Evolutionary conservation across 2,888 invertebrate species (phyloP), one percentile per base, ranked within the genome.

Genomic region (Gryllus longicercus): DNA sequence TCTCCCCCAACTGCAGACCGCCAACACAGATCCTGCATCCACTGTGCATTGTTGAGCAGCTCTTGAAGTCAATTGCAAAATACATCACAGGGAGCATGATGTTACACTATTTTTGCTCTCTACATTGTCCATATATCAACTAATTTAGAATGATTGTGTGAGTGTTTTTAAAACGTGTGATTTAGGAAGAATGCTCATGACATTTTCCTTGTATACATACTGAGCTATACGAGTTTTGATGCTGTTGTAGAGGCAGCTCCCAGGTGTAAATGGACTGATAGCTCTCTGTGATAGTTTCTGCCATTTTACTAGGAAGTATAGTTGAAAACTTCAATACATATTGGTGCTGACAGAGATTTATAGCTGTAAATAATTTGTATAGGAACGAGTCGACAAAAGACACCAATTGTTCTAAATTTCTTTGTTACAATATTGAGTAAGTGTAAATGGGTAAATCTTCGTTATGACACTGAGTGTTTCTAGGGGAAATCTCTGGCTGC

Each of bases 261-360:
- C 82, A 80, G 79, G 81, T 50, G 63, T 75, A 81, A 51, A 76
- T 76, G 82, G 80, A 82, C 82, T 82, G 82, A 82, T 82, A 82
- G 82, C 82, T 80, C 80, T 81, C 82, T 82, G 82, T 82, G 82
- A 82, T 82, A 82, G 82, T 76, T 81, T 49, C 76, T 77, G 74
- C 80, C 78, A 75, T 77, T 25, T n/a, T 77, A 79, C 76, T 74
- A 74, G 80, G 79, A 78, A 78, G 74, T 79, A 78, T 81, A 81
- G 81, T 77, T 80, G 38, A 78, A 79, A 81, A 81, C 80, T 79
- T 78, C 76, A 77, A 76, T 78, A 81, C 76, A 80, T 76, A 79
- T 77, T 81, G 82, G 82, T 82, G 82, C 82, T 82, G 82, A 80
- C 74, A 50, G 76, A 78, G 50, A 50, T 63, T 75, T 50, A 50